Percentiles rank a stretch among this genome's conserved stretches.
These are phyloP conservation scores for Drosophila guanche DNA, from an alignment of 1,140 invertebrate genomes.

Conservation along the genomic window DNA sequence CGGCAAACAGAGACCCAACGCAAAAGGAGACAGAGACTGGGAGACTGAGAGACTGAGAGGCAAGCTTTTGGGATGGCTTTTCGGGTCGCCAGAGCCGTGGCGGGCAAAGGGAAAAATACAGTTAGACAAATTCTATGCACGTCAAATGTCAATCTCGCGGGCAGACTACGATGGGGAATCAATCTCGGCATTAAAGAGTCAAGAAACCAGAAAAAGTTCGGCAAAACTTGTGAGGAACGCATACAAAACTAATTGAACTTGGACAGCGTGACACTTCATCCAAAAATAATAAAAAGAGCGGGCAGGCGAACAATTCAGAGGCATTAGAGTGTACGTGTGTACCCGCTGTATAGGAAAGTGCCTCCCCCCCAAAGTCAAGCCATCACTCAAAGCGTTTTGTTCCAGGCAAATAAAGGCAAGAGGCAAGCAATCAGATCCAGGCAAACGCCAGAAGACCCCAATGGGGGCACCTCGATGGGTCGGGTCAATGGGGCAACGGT, in stretches of 20 bases:
- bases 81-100: no score
- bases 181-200: slow-evolving; percentile 72
- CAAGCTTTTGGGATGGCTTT: slow-evolving; percentile 14
- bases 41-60: neutral
- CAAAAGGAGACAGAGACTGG: neutral
- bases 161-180: slow-evolving; percentile 55
- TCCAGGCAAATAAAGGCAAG: slow-evolving; percentile 69
- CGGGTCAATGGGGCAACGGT: slow-evolving; percentile 59
- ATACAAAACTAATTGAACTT: slow-evolving; percentile 81
- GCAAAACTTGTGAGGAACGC: slow-evolving; percentile 69
- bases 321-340: no score
- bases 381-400: slow-evolving; percentile 78
- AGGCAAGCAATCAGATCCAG: slow-evolving; percentile 71
- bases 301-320: slow-evolving; percentile 5
- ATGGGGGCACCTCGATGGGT: slow-evolving; percentile 10
- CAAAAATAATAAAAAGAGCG: slow-evolving; percentile 28
- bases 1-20: slow-evolving; percentile 2
- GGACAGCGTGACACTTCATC: slow-evolving; percentile 79
- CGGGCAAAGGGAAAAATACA: slow-evolving; percentile 65
- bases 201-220: slow-evolving; percentile 39
- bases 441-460: slow-evolving; percentile 60
- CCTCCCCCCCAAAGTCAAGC: slow-evolving; percentile 25
- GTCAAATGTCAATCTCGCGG: slow-evolving; percentile 75
- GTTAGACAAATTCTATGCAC: slow-evolving; percentile 80
- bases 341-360: slow-evolving; percentile 35